Evolutionary conservation across 1,140 invertebrate species (phyloP).

Genomic region (Gyrodactylus salaris): DNA sequence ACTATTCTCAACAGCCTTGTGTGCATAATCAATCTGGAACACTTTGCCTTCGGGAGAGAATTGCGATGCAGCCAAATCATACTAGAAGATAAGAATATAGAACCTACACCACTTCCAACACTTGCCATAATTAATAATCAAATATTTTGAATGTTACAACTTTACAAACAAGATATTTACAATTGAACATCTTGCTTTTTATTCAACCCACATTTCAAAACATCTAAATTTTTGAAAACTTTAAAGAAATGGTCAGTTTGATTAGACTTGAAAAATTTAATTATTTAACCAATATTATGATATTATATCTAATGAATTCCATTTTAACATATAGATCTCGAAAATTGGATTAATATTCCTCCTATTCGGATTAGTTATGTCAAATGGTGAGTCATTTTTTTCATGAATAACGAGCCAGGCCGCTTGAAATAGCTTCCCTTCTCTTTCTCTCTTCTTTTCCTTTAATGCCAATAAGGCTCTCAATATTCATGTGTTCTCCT

Average conservation of each 20-base stretch:
- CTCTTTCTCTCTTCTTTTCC: neutral
- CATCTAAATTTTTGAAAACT: neutral
- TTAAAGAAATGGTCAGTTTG: neutral
- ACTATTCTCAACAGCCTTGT: constrained; percentile 92
- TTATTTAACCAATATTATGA: neutral
- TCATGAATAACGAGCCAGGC: neutral
- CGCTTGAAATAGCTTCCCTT: neutral
- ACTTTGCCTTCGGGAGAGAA: constrained; percentile 94
- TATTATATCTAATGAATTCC: neutral
- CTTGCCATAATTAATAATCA: neutral
- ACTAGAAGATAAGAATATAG: constrained; percentile 29
- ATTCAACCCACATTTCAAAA: neutral
- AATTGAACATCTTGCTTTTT: neutral
- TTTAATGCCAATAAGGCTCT: neutral
- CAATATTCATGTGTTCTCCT: no score
- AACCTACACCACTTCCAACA: neutral
- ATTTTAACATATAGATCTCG: neutral
- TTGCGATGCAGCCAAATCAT: constrained; percentile 92
- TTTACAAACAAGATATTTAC: neutral
- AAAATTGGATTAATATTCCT: neutral
- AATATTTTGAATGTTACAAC: neutral
- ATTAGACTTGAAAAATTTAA: neutral
- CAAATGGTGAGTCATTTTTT: neutral
- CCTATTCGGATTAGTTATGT: neutral
- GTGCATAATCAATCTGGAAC: constrained; percentile 96